Evolutionary conservation across 2,888 invertebrate genomes (phyloP), one percentile per base, ranked within the genome.

Genomic region (Sinodicranocentrus sp.): DNA sequence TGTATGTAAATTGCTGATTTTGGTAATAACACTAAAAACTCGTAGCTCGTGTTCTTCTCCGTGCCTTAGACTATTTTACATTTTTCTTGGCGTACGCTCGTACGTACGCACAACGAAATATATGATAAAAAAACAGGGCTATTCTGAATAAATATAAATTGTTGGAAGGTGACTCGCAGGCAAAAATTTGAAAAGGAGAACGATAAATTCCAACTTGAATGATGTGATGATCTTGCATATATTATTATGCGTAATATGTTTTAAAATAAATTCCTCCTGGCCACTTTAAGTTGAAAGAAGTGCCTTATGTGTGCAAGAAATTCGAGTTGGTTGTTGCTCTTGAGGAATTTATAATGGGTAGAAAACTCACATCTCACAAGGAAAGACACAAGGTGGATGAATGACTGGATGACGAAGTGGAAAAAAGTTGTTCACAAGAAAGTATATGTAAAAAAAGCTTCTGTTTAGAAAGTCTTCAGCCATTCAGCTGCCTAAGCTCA

Each of bases 1-100:
- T 82, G 82, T 82, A 82, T 82, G 82, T 75, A 82, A 82, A 82
- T 82, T 75, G 82, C 54, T 67, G 73, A 73, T 73, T 82, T 75
- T 59, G 44, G 73, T 44, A 43, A 61, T 73, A 61, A 33, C 54
- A 68, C 28, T 59, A 59, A 39, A 72, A 59, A 43, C 5, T 21
- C 13, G 54, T 25, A 33, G 39, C n/a, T 23, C 3, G 17, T 39
- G 21, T 21, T 44, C 21, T 26, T 61, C 26, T 48, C n/a, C n/a
- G 33, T 33, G 33, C 33, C 33, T 33, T 10, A 10, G 33, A 33
- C n/a, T n/a, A n/a, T n/a, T n/a, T n/a, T n/a, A n/a, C n/a, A n/a
- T n/a, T n/a, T n/a, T n/a, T n/a, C n/a, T n/a, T n/a, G n/a, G n/a
- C n/a, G n/a, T n/a, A n/a, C n/a, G n/a, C n/a, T n/a, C n/a, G n/a